These are phyloP conservation scores for Bucorvus abyssinicus DNA, from an alignment of 2,797 vertebrate genomes.

Conservation along the genomic window DNA sequence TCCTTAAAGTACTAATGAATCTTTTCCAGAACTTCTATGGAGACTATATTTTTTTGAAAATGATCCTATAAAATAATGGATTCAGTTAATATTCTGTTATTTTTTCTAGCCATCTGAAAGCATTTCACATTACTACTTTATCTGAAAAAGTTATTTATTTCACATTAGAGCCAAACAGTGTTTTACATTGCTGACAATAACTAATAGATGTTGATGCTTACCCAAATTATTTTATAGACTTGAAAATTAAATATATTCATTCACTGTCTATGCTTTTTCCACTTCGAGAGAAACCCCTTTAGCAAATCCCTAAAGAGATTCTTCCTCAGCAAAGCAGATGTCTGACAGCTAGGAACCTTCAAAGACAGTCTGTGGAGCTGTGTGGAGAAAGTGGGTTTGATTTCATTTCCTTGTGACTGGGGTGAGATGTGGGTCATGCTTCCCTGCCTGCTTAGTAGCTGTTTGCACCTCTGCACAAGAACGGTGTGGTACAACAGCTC, in stretches of 20 bases:
- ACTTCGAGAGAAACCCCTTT: accelerated
- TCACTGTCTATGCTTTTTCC: not conserved
- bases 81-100: not conserved
- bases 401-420: not conserved
- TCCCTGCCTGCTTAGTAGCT: not conserved
- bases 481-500: accelerated
- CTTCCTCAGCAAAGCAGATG: not conserved
- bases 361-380: not conserved
- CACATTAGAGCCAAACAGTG: not conserved
- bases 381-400: not conserved
- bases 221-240: not conserved
- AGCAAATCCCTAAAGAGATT: not conserved
- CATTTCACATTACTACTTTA: not conserved
- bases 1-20: slow-evolving; percentile 1
- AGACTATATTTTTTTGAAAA: not conserved
- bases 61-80: not conserved
- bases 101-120: not conserved
- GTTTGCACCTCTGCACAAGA: not conserved
- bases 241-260: not conserved
- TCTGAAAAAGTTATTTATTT: not conserved
- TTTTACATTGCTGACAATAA: not conserved
- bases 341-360: not conserved
- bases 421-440: not conserved
- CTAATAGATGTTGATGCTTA: not conserved
- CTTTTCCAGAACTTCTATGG: not conserved